Evolutionary conservation across 1,140 invertebrate species (phyloP), one percentile per base, ranked within the genome.

Genomic region (Drosophila nigrodunni): DNA sequence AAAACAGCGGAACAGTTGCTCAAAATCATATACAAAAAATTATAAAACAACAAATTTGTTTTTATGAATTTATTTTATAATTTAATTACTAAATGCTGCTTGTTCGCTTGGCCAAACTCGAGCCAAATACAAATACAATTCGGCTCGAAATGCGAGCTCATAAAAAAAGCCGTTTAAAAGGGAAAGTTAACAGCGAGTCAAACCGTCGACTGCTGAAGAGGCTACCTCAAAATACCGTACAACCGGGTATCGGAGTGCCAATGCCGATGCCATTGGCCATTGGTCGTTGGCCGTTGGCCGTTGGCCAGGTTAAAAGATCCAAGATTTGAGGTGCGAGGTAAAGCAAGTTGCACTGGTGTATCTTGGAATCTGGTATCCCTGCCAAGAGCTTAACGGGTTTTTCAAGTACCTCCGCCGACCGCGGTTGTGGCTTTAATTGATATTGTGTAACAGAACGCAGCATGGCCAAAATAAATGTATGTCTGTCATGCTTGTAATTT

Each of bases 51-150:
- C 74, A 85, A 75, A 89, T 89, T 85, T 66, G 57, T 60, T 76
- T 89, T 89, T 90, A 89, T 89, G 81, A 89, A 89, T 76, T 85
- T 85, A 85, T 85, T 90, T 89, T 89, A 85, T 90, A 89, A 90
- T 89, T 90, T 85, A 89, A 89, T 89, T 89, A 89, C 81, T 50
- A 64, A 67, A 67, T 50, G 47, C 11, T 30, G 25, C 52, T 34
- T 18, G 25, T 15, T 15, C 8, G 13, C 43, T 62, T 44, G 71
- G 49, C 70, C 60, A 72, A 79, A 79, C 61, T 69, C 80, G 57
- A 77, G 61, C 49, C 47, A 70, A 82, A 62, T 76, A 46, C 37
- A 55, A 70, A 69, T 34, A 74, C 46, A 61, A 74, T 61, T 39
- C 43, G 46, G 44, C 34, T 65, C 62, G 41, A 70, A 78, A 70